Conservation (phyloP, 2,113 vertebrate species). For the Puma concolor region DNA sequence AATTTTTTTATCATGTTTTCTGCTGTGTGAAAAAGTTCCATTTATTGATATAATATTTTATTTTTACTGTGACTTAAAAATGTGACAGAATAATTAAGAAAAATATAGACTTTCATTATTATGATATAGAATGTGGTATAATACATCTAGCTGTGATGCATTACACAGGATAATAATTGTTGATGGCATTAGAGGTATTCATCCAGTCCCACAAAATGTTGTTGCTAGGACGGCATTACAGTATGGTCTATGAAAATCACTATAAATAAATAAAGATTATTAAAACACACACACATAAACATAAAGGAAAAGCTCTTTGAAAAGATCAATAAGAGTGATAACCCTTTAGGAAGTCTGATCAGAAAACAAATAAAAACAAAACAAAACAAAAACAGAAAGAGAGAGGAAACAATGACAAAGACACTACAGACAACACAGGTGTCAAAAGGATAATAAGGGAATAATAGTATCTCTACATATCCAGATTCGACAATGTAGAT, state of each 20-base stretch:
- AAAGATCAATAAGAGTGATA: neutral
- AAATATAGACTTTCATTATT: neutral
- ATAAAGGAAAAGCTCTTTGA: neutral
- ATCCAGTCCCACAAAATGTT: neutral
- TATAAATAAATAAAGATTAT: neutral
- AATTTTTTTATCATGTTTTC: neutral
- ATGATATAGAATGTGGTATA: neutral
- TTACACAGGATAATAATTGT: neutral
- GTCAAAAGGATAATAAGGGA: neutral
- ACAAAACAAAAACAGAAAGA: neutral
- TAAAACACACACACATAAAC: neutral
- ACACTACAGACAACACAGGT: neutral
- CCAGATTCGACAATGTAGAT: neutral
- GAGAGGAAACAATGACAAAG: neutral
- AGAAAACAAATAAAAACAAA: neutral
- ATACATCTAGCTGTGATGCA: neutral
- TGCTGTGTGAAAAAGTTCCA: neutral
- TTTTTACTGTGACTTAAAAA: neutral
- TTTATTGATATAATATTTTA: neutral
- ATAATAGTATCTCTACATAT: neutral
- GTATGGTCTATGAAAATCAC: neutral
- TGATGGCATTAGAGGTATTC: neutral
- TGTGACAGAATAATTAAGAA: conserved; percentile 16
- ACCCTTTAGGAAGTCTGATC: neutral
- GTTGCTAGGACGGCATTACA: neutral